Percentiles rank a stretch among this genome's conserved stretches.
These are phyloP conservation scores for Mystacornis crossleyi DNA, from an alignment of 2,113 vertebrate species.

Conservation along the genomic window DNA sequence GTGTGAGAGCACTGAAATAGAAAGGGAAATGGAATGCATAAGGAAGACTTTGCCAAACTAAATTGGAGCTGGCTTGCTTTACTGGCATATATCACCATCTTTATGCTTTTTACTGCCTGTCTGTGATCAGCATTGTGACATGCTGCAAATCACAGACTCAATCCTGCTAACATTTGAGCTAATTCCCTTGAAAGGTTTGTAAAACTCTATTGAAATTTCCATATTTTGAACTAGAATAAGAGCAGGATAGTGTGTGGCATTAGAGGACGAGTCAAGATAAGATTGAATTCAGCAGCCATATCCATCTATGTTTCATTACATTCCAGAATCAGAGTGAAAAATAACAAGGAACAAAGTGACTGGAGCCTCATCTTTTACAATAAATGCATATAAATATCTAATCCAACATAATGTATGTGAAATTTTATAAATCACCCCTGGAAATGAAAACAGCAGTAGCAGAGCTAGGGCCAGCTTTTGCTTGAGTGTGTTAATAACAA, in stretches of 20 bases:
- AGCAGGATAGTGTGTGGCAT: background rate
- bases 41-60: background rate
- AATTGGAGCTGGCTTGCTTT: background rate
- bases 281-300: background rate
- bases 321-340: background rate
- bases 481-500: background rate
- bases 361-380: background rate
- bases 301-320: background rate
- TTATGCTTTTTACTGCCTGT: background rate
- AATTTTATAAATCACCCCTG: background rate
- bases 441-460: background rate
- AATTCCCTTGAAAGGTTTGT: background rate
- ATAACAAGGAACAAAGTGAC: background rate
- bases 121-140: background rate
- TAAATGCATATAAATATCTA: background rate
- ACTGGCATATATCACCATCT: background rate
- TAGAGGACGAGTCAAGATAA: background rate
- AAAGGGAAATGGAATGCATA: background rate
- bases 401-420: background rate
- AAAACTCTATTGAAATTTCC: background rate
- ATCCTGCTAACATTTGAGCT: background rate
- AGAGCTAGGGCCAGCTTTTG: background rate
- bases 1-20: background rate
- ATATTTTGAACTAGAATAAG: background rate
- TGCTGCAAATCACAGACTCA: background rate